These are phyloP conservation scores for Cephus spinipes DNA, from an alignment of 2,888 invertebrate species.

Conservation along the genomic window DNA sequence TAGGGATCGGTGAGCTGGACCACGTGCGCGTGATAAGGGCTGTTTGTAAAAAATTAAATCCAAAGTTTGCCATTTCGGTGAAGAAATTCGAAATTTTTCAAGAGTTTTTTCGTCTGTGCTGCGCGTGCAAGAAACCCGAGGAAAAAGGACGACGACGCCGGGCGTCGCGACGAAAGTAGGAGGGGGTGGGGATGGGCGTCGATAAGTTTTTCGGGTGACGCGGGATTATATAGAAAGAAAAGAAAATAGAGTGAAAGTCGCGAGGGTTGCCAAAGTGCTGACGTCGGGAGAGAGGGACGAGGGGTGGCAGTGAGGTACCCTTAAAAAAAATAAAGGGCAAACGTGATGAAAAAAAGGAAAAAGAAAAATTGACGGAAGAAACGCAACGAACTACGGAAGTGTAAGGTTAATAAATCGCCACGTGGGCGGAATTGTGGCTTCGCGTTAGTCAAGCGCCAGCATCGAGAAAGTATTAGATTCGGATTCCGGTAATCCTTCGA, in stretches of 20 bases:
- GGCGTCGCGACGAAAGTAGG: neutral
- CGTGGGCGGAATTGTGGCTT: neutral
- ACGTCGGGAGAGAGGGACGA: neutral
- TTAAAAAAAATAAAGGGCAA: neutral
- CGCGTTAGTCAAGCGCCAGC: slow-evolving; percentile 12
- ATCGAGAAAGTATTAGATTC: slow-evolving; percentile 29
- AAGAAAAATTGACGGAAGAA: neutral
- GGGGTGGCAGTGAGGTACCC: neutral
- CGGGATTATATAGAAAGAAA: neutral
- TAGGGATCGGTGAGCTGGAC: neutral
- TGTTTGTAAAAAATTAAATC: neutral
- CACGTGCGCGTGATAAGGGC: neutral
- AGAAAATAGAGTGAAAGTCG: neutral
- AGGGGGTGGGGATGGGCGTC: neutral
- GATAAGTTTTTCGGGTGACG: neutral
- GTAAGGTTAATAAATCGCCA: slow-evolving; percentile 9
- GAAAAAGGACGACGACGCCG: neutral
- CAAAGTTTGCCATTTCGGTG: neutral
- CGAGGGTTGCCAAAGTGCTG: neutral
- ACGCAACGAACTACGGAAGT: neutral
- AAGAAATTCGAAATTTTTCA: neutral
- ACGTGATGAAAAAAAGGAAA: neutral
- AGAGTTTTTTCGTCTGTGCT: neutral
- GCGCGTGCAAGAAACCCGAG: neutral
- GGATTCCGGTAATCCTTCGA: slow-evolving; percentile 31